Evolutionary conservation across 2,113 vertebrate species (phyloP).

Genomic region (Carassius gibelio): DNA sequence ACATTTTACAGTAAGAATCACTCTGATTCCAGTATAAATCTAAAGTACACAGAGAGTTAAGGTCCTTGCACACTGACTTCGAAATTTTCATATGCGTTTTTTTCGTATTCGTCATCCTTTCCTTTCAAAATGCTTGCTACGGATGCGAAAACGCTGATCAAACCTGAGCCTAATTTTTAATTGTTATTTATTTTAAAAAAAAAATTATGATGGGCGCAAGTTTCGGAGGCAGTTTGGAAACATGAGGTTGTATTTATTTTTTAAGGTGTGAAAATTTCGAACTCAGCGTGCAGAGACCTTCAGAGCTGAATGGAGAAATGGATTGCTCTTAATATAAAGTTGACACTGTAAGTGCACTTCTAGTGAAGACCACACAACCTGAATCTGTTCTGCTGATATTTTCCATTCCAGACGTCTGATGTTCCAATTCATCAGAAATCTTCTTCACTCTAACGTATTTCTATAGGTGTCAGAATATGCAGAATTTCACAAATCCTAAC

Average conservation of each 20-base stretch:
- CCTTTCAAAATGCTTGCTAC: no score
- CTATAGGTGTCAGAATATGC: conserved; percentile 20
- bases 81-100: no score
- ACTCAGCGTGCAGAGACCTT: no score
- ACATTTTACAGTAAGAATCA: background rate
- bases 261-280: no score
- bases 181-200: no score
- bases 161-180: no score
- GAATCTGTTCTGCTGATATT: background rate
- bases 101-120: no score
- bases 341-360: conserved; percentile 36
- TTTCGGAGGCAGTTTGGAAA: no score
- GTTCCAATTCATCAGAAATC: background rate
- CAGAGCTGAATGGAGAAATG: background rate
- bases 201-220: no score
- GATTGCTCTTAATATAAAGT: background rate
- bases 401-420: background rate
- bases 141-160: no score
- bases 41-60: background rate
- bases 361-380: conserved; percentile 9
- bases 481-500: conserved; percentile 14
- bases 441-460: conserved; percentile 14
- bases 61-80: no score
- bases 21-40: conserved; percentile 17
- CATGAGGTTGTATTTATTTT: no score